A percentile compares a stretch with the other conserved stretches of the same genome.
phyloP scores from a whole-genome alignment of 2,888 invertebrate species.

The Adelognathus sp. region DNA sequence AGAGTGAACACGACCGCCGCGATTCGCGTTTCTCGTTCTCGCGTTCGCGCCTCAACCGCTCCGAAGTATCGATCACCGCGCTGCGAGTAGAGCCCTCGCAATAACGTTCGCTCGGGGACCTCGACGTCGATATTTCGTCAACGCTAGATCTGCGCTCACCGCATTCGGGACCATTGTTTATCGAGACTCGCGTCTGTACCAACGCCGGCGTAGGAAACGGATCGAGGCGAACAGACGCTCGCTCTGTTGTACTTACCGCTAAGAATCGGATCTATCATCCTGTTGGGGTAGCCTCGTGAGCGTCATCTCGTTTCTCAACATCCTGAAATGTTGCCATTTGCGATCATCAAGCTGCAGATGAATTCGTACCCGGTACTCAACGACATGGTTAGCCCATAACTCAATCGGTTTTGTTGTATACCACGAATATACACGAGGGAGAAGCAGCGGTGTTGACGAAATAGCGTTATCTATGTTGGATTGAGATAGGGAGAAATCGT shows the following conservation, averaged over 20 bases:
- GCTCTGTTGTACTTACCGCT: not conserved
- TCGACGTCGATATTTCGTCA: slow-evolving; percentile 63
- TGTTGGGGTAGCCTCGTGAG: slow-evolving; percentile 38
- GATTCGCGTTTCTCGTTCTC: too few relatives aligned
- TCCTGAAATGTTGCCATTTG: slow-evolving; percentile 40
- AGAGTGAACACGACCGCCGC: slow-evolving; percentile 55
- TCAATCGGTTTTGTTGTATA: too few relatives aligned
- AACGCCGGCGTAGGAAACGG: not conserved
- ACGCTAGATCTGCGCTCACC: slow-evolving; percentile 63
- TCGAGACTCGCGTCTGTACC: slow-evolving; percentile 43
- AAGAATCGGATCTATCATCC: slow-evolving; percentile 48
- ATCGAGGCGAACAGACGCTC: not conserved
- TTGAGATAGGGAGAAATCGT: too few relatives aligned
- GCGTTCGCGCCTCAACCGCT: slow-evolving; percentile 69
- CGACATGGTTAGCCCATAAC: too few relatives aligned
- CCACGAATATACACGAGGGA: too few relatives aligned
- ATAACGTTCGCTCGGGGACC: slow-evolving; percentile 43
- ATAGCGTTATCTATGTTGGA: too few relatives aligned
- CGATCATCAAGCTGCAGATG: not conserved
- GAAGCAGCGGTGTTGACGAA: too few relatives aligned
- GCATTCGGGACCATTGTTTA: slow-evolving; percentile 59
- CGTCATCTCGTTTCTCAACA: slow-evolving; percentile 54
- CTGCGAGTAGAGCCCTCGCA: slow-evolving; percentile 37
- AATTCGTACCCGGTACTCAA: not conserved
- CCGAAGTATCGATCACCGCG: slow-evolving; percentile 24